Percentiles rank a stretch among this genome's conserved stretches.
phyloP scores from a whole-genome alignment of 2,113 vertebrate species.

The Morone chrysops region DNA sequence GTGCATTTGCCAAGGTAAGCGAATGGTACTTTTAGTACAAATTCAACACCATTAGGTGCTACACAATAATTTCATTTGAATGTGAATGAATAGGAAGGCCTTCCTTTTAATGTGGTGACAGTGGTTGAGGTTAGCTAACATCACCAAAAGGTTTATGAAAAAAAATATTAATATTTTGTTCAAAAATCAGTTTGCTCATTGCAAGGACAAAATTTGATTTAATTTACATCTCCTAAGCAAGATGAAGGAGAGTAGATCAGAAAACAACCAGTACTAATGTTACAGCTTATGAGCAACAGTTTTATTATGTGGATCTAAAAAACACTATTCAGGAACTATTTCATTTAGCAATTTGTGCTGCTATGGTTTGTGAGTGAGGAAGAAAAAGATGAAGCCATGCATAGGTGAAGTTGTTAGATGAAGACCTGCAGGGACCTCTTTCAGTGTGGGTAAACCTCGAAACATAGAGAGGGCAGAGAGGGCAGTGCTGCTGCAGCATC shows the following conservation, averaged over 20 bases:
- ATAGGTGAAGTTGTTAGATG: neutral
- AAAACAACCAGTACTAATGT: neutral
- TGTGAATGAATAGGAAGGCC: neutral
- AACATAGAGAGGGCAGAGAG: conserved; percentile 17
- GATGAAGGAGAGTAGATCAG: neutral
- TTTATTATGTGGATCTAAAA: neutral
- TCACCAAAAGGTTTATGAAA: neutral
- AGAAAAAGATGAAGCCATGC: neutral
- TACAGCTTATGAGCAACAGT: neutral
- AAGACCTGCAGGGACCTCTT: neutral
- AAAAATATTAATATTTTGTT: too few relatives aligned
- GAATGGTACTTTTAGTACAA: conserved; percentile 29
- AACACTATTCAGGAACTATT: neutral
- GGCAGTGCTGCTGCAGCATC: conserved; percentile 26
- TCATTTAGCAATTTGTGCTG: neutral
- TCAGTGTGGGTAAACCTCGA: conserved; percentile 13
- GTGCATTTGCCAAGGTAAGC: conserved; percentile 38
- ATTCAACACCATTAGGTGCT: conserved; percentile 5
- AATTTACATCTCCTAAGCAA: neutral
- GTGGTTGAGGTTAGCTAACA: neutral
- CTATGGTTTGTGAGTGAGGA: neutral
- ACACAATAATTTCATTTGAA: conserved; percentile 21
- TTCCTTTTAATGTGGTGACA: neutral
- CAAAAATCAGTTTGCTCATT: neutral
- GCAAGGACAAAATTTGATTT: neutral